Evolutionary conservation across 2,113 vertebrate species (phyloP), one percentile per base, ranked within the genome.

Genomic region (Epinephelus moara): DNA sequence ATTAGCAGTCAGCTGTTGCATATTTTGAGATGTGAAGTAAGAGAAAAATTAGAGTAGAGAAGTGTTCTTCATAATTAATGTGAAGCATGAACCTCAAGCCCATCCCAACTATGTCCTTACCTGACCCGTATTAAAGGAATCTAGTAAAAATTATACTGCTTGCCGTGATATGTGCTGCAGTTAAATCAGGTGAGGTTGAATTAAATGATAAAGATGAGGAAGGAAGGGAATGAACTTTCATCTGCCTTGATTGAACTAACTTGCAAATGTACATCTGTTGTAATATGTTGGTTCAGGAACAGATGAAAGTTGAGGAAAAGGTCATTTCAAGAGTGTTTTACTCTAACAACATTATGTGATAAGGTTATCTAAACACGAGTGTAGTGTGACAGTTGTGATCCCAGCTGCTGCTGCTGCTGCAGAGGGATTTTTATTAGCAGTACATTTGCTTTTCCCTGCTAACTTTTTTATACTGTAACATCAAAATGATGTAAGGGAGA

Each of bases 131-230:
- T 82, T 80, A 66, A 80, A 71, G 56, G 47, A 8, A 21, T 59
- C 11, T 6, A 10, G 61, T 68, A 40, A 77, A 85, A 78, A 70
- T 33, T 4, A 56, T 64, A 80, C 23, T 18, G 52, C 52, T 55
- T 33, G 40, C 27, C 74, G 55, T 67, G 68, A 85, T 88, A 78
- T 76, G 68, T 55, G 1, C 67, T 50, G 47, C 67, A 80, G 56
- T 64, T 37, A 81, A 89, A 87, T 75, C 23, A 72, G 75, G 42
- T 56, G 60, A 47, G 27, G 71, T 17, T 37, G 50, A 84, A 79
- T 78, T 19, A 72, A 83, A 72, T 71, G 69, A 66, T 13, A 50
- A 27, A 60, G 40, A 75, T 33, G 59, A 71, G 67, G 63, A 56
- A 21, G 19, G 23, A 61, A 75, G 21, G 25, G n/a, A 47, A 33